Evolutionary conservation across 2,888 invertebrate genomes (phyloP).

Genomic region (Fragum sueziense): DNA sequence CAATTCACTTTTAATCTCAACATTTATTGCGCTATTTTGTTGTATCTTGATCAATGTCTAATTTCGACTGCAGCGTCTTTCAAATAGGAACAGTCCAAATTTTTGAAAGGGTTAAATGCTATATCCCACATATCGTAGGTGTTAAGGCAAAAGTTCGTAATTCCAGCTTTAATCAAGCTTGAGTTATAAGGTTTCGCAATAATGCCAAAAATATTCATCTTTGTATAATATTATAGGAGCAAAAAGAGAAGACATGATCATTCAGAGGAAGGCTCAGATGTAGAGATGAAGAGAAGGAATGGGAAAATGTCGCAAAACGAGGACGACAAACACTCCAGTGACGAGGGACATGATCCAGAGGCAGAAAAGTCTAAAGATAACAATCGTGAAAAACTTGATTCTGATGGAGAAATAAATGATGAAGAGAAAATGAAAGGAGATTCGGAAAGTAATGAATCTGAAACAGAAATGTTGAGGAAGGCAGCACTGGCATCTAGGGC

Average conservation of each 20-base stretch:
- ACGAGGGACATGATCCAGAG: slow-evolving; percentile 12
- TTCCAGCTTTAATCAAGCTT: no score
- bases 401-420: slow-evolving; percentile 45
- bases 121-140: no score
- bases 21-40: no score
- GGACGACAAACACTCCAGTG: background rate
- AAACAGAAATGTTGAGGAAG: slow-evolving; percentile 54
- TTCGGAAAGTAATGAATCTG: slow-evolving; percentile 50
- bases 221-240: background rate
- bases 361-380: background rate
- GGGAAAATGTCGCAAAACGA: background rate
- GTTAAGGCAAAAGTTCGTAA: no score
- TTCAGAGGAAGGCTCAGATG: slow-evolving; percentile 27
- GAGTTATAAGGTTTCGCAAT: no score
- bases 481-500: slow-evolving; percentile 38
- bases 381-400: background rate
- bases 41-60: no score
- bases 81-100: no score
- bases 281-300: slow-evolving; percentile 19
- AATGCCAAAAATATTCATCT: no score
- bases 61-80: no score
- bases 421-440: slow-evolving; percentile 17
- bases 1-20: no score
- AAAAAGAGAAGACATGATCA: slow-evolving; percentile 20
- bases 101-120: no score